Evolutionary conservation across 2,797 vertebrate genomes (phyloP).

Genomic region (Delichon dasypus): DNA sequence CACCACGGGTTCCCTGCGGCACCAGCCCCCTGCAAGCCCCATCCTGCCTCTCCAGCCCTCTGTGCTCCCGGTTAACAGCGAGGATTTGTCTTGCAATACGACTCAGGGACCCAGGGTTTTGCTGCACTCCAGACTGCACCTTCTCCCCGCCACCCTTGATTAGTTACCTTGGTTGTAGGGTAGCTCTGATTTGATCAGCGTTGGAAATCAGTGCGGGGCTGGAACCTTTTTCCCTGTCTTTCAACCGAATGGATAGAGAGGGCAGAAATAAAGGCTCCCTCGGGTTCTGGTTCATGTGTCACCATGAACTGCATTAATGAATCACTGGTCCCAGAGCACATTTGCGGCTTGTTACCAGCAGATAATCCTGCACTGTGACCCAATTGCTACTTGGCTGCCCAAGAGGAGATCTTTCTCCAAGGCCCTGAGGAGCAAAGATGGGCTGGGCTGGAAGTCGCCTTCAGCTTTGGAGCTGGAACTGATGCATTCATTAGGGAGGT

Average conservation of each 20-base stretch:
- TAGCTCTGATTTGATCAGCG: not conserved
- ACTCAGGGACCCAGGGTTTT: not conserved
- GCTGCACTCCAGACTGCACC: not conserved
- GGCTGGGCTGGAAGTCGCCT: slow-evolving; percentile 41
- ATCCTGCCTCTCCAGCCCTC: not conserved
- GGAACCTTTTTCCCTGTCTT: slow-evolving; percentile 54
- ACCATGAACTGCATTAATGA: slow-evolving; percentile 68
- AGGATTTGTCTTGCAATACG: not conserved
- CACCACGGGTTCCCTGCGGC: not conserved
- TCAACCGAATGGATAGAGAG: slow-evolving; percentile 59
- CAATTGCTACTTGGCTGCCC: slow-evolving; percentile 67
- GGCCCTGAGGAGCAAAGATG: slow-evolving; percentile 37
- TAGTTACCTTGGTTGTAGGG: slow-evolving; percentile 29
- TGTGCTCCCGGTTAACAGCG: not conserved
- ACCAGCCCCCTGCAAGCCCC: not conserved
- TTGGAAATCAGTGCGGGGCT: slow-evolving; percentile 27
- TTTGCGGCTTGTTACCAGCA: slow-evolving; percentile 65
- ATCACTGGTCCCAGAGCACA: slow-evolving; percentile 69
- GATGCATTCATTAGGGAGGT: slow-evolving; percentile 21
- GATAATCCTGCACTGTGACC: slow-evolving; percentile 68
- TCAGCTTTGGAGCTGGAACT: slow-evolving; percentile 37
- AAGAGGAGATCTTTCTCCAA: slow-evolving; percentile 59
- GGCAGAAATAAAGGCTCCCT: slow-evolving; percentile 68
- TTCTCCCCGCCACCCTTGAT: not conserved
- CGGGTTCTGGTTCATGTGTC: slow-evolving; percentile 66